phyloP scores from a whole-genome alignment of 2,888 invertebrate species.

The Tridacna crocea region DNA sequence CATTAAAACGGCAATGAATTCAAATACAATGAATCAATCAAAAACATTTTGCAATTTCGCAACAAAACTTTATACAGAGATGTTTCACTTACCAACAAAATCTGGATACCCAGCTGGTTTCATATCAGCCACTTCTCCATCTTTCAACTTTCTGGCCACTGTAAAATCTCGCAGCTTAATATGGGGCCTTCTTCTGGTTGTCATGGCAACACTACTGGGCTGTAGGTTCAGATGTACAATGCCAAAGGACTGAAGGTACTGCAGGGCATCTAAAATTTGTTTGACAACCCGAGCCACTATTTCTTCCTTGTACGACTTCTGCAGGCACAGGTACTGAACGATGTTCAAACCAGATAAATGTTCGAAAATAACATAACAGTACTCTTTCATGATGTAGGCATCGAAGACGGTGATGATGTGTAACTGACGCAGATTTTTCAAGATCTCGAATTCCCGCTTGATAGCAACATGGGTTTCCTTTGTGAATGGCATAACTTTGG shows the following conservation, averaged over 20 bases:
- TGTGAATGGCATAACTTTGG: constrained; percentile 88
- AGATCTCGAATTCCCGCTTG: constrained; percentile 92
- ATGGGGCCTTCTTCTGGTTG: constrained; percentile 85
- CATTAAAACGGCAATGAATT: too few relatives aligned
- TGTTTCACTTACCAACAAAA: constrained; percentile 76
- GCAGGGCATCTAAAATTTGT: constrained; percentile 87
- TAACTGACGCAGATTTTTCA: constrained; percentile 92
- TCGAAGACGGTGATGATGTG: constrained; percentile 88
- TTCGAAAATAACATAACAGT: constrained; percentile 84
- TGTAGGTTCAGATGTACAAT: constrained; percentile 87
- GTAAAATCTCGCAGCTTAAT: constrained; percentile 97
- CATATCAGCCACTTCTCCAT: constrained; percentile 70
- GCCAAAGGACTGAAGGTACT: constrained; percentile 97
- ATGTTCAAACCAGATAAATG: constrained; percentile 94
- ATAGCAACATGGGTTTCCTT: constrained; percentile 85
- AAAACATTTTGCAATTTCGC: too few relatives aligned
- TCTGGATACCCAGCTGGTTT: constrained; percentile 80
- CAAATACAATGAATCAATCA: too few relatives aligned
- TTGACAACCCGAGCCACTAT: constrained; percentile 93
- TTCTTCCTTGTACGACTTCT: constrained; percentile 96
- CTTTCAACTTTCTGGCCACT: constrained; percentile 87
- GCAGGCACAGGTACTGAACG: constrained; percentile 93
- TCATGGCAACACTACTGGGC: constrained; percentile 98
- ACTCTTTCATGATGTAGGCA: constrained; percentile 84
- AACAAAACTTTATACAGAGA: too few relatives aligned